Base-by-base conservation (phyloP, 2,113 vertebrate species). In the Colistium nudipinnis region DNA sequence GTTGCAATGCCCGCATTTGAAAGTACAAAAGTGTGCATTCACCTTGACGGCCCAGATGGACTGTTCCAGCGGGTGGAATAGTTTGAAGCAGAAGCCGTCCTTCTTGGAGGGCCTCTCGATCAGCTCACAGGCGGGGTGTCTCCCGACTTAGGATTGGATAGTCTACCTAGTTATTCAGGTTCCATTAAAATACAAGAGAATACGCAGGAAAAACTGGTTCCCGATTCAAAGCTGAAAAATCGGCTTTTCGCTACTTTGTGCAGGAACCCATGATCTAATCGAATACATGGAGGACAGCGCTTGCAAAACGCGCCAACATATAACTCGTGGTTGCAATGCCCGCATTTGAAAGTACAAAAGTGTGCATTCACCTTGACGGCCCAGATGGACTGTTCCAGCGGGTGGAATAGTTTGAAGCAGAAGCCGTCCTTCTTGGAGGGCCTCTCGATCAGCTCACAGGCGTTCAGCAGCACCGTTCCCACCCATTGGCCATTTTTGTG, bases 1-100 rank as follows among this genome's bases (percentile, higher is more conserved):
- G n/a, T 10, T 20, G 47, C 0, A 0, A 27, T 27, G 12, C 9
- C 4, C 27, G 27, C 24, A 9, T 28, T 17, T 3, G 1, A n/a
- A n/a, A n/a, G n/a, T n/a, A n/a, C n/a, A n/a, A n/a, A 19, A 5
- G 25, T 0, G 10, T 16, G 0, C 63, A 20, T 62, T 86, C 91
- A 99, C 98, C 96, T 99, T 99, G 76, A 97, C 97, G 43, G 98
- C 98, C 97, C 97, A 99, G 91, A 99, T 98, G 76, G 97, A 98
- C 75, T 99, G 98, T 48, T 99, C 98, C 90, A 99, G 92, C 10
- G 98, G 98, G 88, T 99, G 98, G 81, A 98, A 99, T 67, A 99
- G 96, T 86, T 99, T 99, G 88, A 99, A 99, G 92, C 98, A 99
- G 92, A 99, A 99, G 60, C 98, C 97, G 72, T 99, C 97, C 78